Conservation (phyloP, 2,797 vertebrate species). For the Myotis myotis region DNA sequence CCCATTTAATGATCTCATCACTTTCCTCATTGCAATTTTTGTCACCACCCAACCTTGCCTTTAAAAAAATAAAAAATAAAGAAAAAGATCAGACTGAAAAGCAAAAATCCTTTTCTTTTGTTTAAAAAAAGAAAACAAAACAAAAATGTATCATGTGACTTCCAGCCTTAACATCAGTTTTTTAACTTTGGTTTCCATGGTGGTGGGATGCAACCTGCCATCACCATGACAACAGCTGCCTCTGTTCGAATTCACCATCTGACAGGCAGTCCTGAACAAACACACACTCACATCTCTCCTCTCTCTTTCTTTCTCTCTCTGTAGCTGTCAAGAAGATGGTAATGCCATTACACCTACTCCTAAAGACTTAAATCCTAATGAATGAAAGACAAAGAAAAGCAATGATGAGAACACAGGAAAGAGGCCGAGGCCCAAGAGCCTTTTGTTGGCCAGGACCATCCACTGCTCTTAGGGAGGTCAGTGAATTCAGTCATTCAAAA, state of each 20-base stretch:
- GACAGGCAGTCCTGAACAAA: slow-evolving; percentile 81
- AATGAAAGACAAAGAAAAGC: slow-evolving; percentile 81
- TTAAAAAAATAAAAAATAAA: slow-evolving; percentile 51
- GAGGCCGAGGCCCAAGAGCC: background rate
- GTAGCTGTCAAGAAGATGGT: slow-evolving; percentile 80
- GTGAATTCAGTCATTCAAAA: slow-evolving; percentile 28
- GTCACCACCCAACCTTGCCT: slow-evolving; percentile 55
- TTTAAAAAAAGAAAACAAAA: slow-evolving; percentile 71
- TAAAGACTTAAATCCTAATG: slow-evolving; percentile 75
- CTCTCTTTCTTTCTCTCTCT: background rate
- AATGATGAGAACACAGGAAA: background rate
- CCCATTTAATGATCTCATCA: background rate
- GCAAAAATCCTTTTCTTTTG: slow-evolving; percentile 71
- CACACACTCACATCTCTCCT: slow-evolving; percentile 18
- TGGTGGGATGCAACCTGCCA: slow-evolving; percentile 86
- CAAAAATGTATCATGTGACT: slow-evolving; percentile 81
- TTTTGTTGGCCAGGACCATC: background rate
- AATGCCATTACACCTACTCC: slow-evolving; percentile 81
- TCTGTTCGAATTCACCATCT: slow-evolving; percentile 89
- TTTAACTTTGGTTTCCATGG: slow-evolving; percentile 88
- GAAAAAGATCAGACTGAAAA: slow-evolving; percentile 59
- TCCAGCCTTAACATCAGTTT: slow-evolving; percentile 85
- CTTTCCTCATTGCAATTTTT: slow-evolving; percentile 26
- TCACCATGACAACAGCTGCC: slow-evolving; percentile 88
- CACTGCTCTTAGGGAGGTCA: background rate